A percentile compares a stretch with the other conserved stretches of the same genome.
Conservation (phyloP, 2,888 invertebrate genomes). For the Anthophora plumipes region DNA sequence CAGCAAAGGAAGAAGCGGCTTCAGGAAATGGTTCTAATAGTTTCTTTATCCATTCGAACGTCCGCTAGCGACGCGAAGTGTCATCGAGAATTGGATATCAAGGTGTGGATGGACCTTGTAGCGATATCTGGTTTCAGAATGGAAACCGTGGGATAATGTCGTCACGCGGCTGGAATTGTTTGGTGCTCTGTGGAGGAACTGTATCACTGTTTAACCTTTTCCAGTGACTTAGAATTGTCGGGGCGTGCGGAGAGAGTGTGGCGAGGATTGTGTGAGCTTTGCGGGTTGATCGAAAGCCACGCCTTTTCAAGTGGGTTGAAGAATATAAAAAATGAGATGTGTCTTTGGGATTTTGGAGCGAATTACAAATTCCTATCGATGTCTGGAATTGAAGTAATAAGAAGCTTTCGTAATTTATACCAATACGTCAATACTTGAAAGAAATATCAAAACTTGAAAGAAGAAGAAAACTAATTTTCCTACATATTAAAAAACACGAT, state of each 20-base stretch:
- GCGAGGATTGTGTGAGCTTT: too few relatives aligned
- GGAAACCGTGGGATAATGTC: conserved; percentile 43
- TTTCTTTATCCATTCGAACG: not conserved
- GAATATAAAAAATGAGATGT: not conserved
- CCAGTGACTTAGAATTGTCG: not conserved
- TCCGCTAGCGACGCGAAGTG: not conserved
- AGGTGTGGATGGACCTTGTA: not conserved
- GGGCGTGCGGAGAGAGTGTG: not conserved
- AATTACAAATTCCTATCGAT: too few relatives aligned
- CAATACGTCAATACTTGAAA: too few relatives aligned
- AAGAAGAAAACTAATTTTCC: too few relatives aligned
- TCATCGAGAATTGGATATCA: conserved; percentile 1
- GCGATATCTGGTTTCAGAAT: conserved; percentile 4
- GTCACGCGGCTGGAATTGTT: not conserved
- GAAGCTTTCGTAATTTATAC: too few relatives aligned
- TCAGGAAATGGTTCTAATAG: conserved; percentile 45
- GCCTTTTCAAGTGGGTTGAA: not conserved
- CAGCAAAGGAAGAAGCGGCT: conserved; percentile 24
- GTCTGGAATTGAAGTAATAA: too few relatives aligned
- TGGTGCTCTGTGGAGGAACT: conserved; percentile 2
- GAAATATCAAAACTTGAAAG: too few relatives aligned
- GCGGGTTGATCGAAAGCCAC: not conserved
- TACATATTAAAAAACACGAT: too few relatives aligned
- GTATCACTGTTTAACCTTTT: conserved; percentile 34
- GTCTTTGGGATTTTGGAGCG: too few relatives aligned